Conservation (phyloP, 2,797 vertebrate genomes). For the Paratrypauchen microcephalus region DNA sequence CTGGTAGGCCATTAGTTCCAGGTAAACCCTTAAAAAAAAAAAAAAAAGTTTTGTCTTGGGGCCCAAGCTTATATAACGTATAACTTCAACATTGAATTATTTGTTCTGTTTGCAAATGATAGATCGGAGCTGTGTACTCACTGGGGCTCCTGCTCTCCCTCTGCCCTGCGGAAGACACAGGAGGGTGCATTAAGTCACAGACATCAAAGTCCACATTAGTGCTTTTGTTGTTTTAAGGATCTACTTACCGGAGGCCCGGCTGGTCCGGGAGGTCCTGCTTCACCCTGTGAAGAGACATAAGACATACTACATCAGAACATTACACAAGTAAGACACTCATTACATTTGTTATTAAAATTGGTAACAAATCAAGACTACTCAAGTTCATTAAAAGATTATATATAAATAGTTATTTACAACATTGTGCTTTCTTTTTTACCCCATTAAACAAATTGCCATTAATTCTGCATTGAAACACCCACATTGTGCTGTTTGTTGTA, state of each 20-base stretch:
- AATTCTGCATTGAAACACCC: neutral
- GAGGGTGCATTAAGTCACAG: constrained; percentile 67
- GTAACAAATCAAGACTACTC: neutral
- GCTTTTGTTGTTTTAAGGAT: constrained; percentile 10
- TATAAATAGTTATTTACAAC: neutral
- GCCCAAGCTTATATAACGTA: neutral
- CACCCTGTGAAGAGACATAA: constrained; percentile 77
- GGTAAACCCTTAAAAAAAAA: constrained; percentile 85
- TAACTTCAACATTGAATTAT: neutral
- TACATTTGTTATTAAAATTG: neutral
- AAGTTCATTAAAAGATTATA: neutral
- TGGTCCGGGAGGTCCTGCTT: constrained; percentile 86
- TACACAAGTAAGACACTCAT: neutral
- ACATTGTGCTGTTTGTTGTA: neutral
- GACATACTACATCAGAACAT: constrained; percentile 9
- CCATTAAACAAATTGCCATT: neutral
- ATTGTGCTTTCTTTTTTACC: neutral
- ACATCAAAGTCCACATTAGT: constrained; percentile 25
- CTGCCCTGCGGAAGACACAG: constrained; percentile 86
- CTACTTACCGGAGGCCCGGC: constrained; percentile 90
- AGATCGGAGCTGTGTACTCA: constrained; percentile 75
- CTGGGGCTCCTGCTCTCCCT: constrained; percentile 91
- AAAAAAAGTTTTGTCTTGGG: constrained; percentile 19
- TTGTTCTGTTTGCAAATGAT: neutral
- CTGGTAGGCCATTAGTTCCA: constrained; percentile 88